Percentiles rank a stretch among this genome's conserved stretches.
Evolutionary conservation across 2,888 invertebrate genomes (phyloP).

Genomic region (Cephus spinipes): DNA sequence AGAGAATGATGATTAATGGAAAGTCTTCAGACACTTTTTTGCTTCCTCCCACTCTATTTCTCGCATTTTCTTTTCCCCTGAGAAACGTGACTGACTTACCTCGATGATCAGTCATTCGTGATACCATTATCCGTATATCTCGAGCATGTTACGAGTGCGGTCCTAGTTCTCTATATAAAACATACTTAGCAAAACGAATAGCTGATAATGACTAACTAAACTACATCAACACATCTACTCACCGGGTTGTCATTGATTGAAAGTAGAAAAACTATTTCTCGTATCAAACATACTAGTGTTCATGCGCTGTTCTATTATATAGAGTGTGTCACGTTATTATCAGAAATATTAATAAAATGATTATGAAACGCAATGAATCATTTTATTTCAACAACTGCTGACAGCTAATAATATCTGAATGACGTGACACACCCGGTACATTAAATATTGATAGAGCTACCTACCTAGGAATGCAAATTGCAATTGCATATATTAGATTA

Average conservation of each 20-base stretch:
- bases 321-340: neutral
- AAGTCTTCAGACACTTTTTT: conserved; percentile 1
- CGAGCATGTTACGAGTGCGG: neutral
- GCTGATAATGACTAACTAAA: neutral
- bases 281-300: neutral
- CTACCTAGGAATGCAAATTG: neutral
- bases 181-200: neutral
- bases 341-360: neutral
- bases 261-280: neutral
- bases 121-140: neutral
- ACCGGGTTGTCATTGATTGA: neutral
- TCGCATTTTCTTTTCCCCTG: neutral
- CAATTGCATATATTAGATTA: neutral
- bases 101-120: neutral
- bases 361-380: neutral
- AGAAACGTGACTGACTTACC: neutral
- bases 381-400: neutral
- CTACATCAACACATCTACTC: neutral
- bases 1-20: conserved; percentile 10
- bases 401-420: neutral
- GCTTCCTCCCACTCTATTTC: neutral
- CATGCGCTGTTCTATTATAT: neutral
- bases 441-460: neutral
- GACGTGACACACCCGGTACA: neutral
- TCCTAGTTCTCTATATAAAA: neutral